Evolutionary conservation across 2,888 invertebrate genomes (phyloP), one percentile per base, ranked within the genome.

Genomic region (Cephus nigrinus): DNA sequence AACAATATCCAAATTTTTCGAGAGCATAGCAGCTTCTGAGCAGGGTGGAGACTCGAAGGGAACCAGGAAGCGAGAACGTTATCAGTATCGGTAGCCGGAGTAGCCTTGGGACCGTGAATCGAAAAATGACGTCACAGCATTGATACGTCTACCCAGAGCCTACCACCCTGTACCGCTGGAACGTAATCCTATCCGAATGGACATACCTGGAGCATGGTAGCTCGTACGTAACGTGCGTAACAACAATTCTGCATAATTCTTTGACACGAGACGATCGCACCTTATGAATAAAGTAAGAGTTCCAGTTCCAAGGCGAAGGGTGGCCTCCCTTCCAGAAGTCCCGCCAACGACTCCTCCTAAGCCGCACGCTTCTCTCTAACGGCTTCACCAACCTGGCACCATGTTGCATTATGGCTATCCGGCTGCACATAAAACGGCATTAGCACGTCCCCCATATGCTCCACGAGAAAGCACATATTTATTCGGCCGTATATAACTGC

Each of bases 341-440:
- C 55, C 68, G 74, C 71, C 73, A 55, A 36, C 55, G n/a, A 12
- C 75, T n/a, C 36, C 76, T 78, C 68, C 40, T 35, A 69, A 32
- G 34, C 75, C 30, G 69, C 74, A 72, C 78, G 55, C 74, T 69
- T 36, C 75, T 55, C 36, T 35, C 68, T 74, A 75, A 75, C 73
- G 75, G 34, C 36, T 69, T 34, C 68, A 32, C 40, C 75, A 33
- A n/a, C 72, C 34, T 75, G 78, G 82, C 82, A 86, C 86, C 88
- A 88, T 88, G 87, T 88, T 89, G 89, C 89, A 88, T 87, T 89
- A 89, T 83, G 88, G 86, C 84, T 86, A 89, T 89, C 87, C 84
- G 84, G 81, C 83, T 82, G 84, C 80, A 83, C 89, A 89, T 90
- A 90, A 90, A 90, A 83, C 84, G 86, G 90, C 85, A 90, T 90